phyloP scores from a whole-genome alignment of 1,140 invertebrate genomes.

The Hyphantria cunea region DNA sequence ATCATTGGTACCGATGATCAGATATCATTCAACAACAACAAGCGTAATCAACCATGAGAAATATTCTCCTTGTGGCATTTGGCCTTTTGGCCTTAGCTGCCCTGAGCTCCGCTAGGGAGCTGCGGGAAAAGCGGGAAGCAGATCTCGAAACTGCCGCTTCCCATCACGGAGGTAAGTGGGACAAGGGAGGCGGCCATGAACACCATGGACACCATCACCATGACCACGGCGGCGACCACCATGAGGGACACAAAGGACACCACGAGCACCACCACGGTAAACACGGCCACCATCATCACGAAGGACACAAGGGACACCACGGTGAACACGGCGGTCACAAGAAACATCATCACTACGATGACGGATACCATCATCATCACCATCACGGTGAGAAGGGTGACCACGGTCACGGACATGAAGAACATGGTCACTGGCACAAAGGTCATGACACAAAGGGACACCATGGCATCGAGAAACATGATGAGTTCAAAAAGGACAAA shows the following conservation, averaged over 20 bases:
- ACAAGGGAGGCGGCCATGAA: slow-evolving; percentile 80
- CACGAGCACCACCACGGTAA: slow-evolving; percentile 83
- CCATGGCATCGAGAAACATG: slow-evolving; percentile 88
- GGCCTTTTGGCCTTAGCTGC: slow-evolving; percentile 64
- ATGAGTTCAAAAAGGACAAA: slow-evolving; percentile 81
- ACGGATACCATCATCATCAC: slow-evolving; percentile 83
- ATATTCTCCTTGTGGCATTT: slow-evolving; percentile 54
- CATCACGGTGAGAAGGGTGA: slow-evolving; percentile 87
- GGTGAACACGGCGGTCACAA: slow-evolving; percentile 88
- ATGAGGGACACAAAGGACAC: slow-evolving; percentile 84
- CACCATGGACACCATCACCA: slow-evolving; percentile 82
- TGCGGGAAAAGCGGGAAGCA: slow-evolving; percentile 71
- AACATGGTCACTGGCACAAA: slow-evolving; percentile 86
- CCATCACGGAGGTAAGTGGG: slow-evolving; percentile 58
- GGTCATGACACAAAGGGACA: slow-evolving; percentile 90
- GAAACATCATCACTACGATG: slow-evolving; percentile 88
- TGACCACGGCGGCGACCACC: slow-evolving; percentile 80
- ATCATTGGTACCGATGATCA: slow-evolving; percentile 46
- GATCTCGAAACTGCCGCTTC: slow-evolving; percentile 82
- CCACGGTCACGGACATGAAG: slow-evolving; percentile 84
- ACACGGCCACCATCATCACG: slow-evolving; percentile 87
- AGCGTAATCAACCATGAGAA: slow-evolving; percentile 60
- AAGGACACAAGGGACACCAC: slow-evolving; percentile 86
- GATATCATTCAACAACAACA: slow-evolving; percentile 61
- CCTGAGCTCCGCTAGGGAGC: slow-evolving; percentile 50